Base-by-base conservation (phyloP, 2,113 vertebrate species). In the Elachura formosa region DNA sequence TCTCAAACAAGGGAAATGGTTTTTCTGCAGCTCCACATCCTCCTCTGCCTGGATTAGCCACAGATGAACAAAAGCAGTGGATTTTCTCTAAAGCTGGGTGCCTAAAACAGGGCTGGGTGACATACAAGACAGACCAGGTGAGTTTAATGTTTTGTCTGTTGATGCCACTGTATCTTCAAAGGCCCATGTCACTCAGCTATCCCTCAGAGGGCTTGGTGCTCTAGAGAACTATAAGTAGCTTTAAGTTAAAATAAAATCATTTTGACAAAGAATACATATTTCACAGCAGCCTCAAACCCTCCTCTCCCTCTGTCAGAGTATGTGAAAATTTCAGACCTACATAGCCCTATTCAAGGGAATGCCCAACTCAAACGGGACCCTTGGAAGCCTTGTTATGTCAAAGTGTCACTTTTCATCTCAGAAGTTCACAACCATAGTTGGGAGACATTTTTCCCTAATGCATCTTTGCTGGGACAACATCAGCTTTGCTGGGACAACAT, bases 121-220 rank as follows among this genome's bases (percentile, higher is more conserved):
- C 43, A 58, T 36, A 92, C 40, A 92, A 97, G 87, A 90, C 59
- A 89, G 84, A 52, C 74, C 89, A 96, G 97, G 91, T 96, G 95
- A 97, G 77, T 84, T 88, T 71, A 58, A 69, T 96, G 73, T 97
- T 98, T 97, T 97, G 91, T 97, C 96, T 98, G 5, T 61, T 74
- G 55, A 75, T 78, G 48, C 20, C 33, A 63, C 36, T 5, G 0
- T 29, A 20, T 68, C 87, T 96, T 94, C 91, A 96, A 91, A 97
- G 93, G 73, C 52, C 14, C 3, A 0, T 73, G 73, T 77, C 87
- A 89, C n/a, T 81, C 87, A 92, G 49, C 83, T 12, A 11, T 74
- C 73, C 23, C 34, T 82, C 72, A 49, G 51, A 71, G 49, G 24
- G 59, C n/a, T 77, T 14, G 1, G 31, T 13, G 18, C 33, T 84